A percentile compares a stretch with the other conserved stretches of the same genome.
Conservation (phyloP, 2,888 invertebrate species). For the Ryuthela nishihirai region DNA sequence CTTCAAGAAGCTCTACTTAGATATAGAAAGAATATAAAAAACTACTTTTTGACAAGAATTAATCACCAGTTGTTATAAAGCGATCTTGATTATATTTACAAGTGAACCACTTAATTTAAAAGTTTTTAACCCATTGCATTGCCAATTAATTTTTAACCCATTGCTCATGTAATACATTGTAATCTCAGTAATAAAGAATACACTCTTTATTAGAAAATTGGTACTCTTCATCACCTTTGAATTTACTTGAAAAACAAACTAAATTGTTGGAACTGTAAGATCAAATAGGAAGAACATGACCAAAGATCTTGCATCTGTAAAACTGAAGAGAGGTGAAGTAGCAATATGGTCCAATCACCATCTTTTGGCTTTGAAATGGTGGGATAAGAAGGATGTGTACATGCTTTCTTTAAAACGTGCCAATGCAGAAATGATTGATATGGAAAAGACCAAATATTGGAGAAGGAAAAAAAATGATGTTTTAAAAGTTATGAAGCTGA, state of each 20-base stretch:
- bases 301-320: neutral
- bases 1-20: too few species aligned
- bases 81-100: too few species aligned
- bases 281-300: conserved; percentile 4
- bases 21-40: too few species aligned
- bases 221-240: conserved; percentile 2
- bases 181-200: conserved; percentile 9
- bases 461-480: neutral
- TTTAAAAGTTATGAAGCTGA: too few species aligned
- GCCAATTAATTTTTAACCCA: too few species aligned
- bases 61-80: too few species aligned
- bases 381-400: neutral
- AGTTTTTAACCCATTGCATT: too few species aligned
- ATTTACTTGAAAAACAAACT: neutral
- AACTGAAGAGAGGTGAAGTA: conserved; percentile 1
- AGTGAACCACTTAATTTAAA: too few species aligned
- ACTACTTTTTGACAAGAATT: too few species aligned
- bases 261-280: conserved; percentile 1
- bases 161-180: too few species aligned
- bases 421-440: conserved; percentile 3
- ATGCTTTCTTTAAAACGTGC: conserved; percentile 1
- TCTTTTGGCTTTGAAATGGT: neutral
- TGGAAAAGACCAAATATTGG: neutral
- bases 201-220: conserved; percentile 5
- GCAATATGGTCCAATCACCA: neutral